Evolutionary conservation across 2,113 vertebrate species (phyloP).

Genomic region (Heterochromis multidens): DNA sequence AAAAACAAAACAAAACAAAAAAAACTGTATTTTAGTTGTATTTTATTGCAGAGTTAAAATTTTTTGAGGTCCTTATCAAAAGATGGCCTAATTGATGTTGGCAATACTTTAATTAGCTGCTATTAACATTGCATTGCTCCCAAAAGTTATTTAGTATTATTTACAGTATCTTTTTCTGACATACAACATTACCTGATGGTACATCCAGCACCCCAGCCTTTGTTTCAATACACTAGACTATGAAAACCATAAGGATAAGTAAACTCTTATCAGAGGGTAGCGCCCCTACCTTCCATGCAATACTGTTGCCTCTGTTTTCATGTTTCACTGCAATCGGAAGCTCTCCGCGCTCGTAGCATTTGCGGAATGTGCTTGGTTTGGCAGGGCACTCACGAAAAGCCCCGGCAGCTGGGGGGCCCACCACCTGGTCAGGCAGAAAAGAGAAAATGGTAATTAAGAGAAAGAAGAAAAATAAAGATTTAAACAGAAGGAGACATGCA

Average conservation of each 20-base stretch:
- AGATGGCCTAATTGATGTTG: background rate
- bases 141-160: background rate
- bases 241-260: background rate
- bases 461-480: background rate
- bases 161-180: background rate
- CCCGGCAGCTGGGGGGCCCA: slow-evolving; percentile 85
- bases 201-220: background rate
- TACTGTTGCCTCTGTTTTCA: slow-evolving; percentile 82
- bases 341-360: slow-evolving; percentile 89
- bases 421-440: slow-evolving; percentile 76
- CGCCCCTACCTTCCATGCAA: slow-evolving; percentile 90
- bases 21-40: background rate
- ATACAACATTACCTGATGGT: background rate
- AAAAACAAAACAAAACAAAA: background rate
- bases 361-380: slow-evolving; percentile 87
- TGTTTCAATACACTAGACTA: background rate
- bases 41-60: background rate
- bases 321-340: slow-evolving; percentile 89
- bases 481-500: slow-evolving; percentile 9
- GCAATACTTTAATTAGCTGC: background rate
- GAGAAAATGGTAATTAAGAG: background rate
- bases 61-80: background rate
- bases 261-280: background rate
- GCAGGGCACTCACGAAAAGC: slow-evolving; percentile 84
- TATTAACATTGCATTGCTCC: background rate